Percentiles rank a stretch among this genome's conserved stretches.
Conservation (phyloP, 2,113 vertebrate species). For the Microcebus griseorufus region DNA sequence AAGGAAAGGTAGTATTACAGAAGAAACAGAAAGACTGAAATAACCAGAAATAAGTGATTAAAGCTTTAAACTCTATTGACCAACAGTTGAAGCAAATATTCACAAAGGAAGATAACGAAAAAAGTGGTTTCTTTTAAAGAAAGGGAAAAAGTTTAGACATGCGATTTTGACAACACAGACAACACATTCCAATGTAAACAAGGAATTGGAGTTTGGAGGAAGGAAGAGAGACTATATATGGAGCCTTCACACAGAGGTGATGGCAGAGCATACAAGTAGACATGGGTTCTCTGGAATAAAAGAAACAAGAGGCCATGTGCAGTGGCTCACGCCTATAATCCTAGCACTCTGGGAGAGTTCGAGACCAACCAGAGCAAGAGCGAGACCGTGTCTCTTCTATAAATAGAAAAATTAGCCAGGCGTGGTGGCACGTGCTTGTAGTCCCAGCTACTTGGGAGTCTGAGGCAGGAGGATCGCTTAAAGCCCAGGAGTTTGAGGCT, state of each 20-base stretch:
- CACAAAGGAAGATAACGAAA: neutral
- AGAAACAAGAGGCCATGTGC: neutral
- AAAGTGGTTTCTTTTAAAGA: neutral
- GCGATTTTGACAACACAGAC: rapidly evolving
- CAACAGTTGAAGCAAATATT: neutral
- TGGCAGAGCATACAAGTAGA: neutral
- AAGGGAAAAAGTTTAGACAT: neutral
- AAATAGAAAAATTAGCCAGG: too few relatives aligned
- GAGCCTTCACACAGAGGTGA: neutral
- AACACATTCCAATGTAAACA: neutral
- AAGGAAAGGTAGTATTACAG: rapidly evolving
- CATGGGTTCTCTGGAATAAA: neutral
- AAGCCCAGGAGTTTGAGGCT: too few relatives aligned
- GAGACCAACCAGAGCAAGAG: too few relatives aligned
- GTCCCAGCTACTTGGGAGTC: too few relatives aligned
- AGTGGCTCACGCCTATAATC: too few relatives aligned
- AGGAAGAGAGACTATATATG: rapidly evolving
- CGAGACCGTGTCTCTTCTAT: too few relatives aligned
- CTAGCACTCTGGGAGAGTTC: too few relatives aligned
- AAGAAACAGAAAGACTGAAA: rapidly evolving
- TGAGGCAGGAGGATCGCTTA: too few relatives aligned
- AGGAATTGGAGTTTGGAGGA: neutral
- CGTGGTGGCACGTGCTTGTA: too few relatives aligned
- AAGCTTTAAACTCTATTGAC: neutral
- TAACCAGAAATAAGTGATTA: too few relatives aligned